Conservation (phyloP, 2,888 invertebrate species). For the Cryptus armator region DNA sequence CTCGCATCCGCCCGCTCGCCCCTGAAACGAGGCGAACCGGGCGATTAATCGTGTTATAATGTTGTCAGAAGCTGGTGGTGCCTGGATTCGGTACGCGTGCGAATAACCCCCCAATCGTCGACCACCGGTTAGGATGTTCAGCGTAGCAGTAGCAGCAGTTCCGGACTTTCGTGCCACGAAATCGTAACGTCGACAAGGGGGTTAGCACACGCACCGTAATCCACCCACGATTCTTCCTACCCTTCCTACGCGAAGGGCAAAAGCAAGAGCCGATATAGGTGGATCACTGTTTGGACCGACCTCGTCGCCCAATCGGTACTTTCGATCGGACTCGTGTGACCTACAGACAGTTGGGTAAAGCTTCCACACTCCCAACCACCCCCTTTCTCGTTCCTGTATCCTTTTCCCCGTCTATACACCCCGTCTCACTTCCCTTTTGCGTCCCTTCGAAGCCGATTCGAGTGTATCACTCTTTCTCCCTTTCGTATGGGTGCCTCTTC, state of each 20-base stretch:
- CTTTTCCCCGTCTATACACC: constrained; percentile 10
- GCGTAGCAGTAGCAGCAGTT: constrained; percentile 12
- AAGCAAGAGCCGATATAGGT: constrained; percentile 34
- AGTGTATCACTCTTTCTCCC: constrained; percentile 6
- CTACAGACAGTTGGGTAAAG: constrained; percentile 45
- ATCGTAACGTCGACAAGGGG: constrained; percentile 40
- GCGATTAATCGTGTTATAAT: constrained; percentile 50
- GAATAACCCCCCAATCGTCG: constrained; percentile 15
- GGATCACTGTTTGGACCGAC: constrained; percentile 52
- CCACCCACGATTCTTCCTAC: constrained; percentile 15
- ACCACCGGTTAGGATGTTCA: neutral
- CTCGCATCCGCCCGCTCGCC: constrained; percentile 13
- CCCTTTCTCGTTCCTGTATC: constrained; percentile 23
- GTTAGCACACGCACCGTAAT: constrained; percentile 46
- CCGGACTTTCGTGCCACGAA: constrained; percentile 33
- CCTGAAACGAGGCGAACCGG: constrained; percentile 27
- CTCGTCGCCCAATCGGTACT: constrained; percentile 53
- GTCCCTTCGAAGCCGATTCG: constrained; percentile 12
- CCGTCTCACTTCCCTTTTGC: constrained; percentile 22
- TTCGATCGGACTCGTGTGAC: constrained; percentile 58
- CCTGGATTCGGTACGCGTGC: constrained; percentile 21
- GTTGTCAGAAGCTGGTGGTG: constrained; percentile 40
- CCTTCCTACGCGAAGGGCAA: neutral
- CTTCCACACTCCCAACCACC: neutral
- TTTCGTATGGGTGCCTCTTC: constrained; percentile 8